phyloP scores from a whole-genome alignment of 1,140 invertebrate genomes.

The Conopomorpha cramerella region DNA sequence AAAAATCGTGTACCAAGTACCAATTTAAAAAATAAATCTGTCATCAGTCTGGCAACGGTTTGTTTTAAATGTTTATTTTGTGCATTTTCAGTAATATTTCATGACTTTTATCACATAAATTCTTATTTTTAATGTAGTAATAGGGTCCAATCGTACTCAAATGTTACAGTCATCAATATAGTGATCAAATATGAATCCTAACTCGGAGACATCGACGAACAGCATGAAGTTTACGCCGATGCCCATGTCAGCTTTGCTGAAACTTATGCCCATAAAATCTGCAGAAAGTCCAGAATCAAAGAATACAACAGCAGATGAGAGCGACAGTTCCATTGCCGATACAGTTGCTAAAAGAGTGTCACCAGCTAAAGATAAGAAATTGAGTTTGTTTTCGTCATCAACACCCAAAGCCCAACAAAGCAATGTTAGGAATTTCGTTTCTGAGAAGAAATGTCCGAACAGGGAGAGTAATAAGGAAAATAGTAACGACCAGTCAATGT shows the following conservation, averaged over 20 bases:
- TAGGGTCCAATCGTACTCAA: no score
- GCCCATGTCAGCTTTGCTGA: constrained; percentile 45
- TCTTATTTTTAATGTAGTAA: no score
- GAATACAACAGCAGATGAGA: constrained; percentile 25
- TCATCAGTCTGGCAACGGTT: no score
- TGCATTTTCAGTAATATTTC: no score
- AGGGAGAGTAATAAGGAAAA: constrained; percentile 34
- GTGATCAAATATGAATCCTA: constrained; percentile 45
- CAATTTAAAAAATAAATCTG: no score
- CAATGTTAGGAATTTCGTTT: constrained; percentile 20
- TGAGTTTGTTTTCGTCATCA: constrained; percentile 17
- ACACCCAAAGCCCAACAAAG: constrained; percentile 13
- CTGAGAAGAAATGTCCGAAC: constrained; percentile 21
- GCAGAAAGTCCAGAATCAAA: constrained; percentile 25
- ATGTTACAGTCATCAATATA: no score
- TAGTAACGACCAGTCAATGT: constrained; percentile 11
- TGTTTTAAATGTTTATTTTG: no score
- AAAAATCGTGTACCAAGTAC: no score
- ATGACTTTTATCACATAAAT: no score
- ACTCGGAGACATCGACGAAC: constrained; percentile 37
- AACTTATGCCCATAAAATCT: constrained; percentile 30
- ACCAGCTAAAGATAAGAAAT: constrained; percentile 12
- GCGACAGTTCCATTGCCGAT: constrained; percentile 27
- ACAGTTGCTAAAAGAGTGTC: constrained; percentile 20
- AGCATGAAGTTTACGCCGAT: constrained; percentile 49